Evolutionary conservation across 2,113 vertebrate species (phyloP).

Genomic region (Pygoscelis adeliae): DNA sequence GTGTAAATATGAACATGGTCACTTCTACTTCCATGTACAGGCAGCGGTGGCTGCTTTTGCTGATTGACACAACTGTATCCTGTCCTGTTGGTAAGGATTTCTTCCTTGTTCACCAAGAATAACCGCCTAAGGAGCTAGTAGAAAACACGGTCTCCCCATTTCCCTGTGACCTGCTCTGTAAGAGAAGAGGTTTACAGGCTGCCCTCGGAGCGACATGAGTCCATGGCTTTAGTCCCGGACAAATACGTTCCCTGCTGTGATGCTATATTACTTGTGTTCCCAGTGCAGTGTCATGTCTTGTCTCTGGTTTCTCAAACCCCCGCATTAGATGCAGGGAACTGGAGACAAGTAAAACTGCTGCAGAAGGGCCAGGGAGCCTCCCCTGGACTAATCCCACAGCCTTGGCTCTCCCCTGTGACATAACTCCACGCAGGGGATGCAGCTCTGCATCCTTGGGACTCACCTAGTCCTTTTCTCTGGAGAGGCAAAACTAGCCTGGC

Average conservation of each 20-base stretch:
- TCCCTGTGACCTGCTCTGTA: not conserved
- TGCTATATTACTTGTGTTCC: not conserved
- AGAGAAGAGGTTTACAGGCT: not conserved
- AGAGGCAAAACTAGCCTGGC: not conserved
- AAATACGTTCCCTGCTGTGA: not conserved
- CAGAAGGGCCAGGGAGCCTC: not conserved
- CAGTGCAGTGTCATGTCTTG: not conserved
- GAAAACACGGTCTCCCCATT: not conserved
- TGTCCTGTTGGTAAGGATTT: conserved; percentile 73
- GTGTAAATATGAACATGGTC: conserved; percentile 81
- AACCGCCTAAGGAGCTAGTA: not conserved
- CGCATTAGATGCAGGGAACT: not conserved
- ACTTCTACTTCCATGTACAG: conserved; percentile 81
- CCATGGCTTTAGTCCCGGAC: not conserved
- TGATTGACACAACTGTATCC: conserved; percentile 73
- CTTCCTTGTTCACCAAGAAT: not conserved
- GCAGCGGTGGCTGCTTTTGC: conserved; percentile 76
- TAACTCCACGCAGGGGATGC: not conserved
- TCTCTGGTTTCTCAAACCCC: not conserved
- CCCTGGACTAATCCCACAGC: not conserved
- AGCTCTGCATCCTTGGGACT: not conserved
- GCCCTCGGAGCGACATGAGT: not conserved
- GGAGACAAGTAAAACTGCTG: not conserved
- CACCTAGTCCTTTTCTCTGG: not conserved
- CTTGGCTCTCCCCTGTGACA: not conserved